phyloP scores from a whole-genome alignment of 2,113 vertebrate genomes.

The Gracilinanus agilis region DNA sequence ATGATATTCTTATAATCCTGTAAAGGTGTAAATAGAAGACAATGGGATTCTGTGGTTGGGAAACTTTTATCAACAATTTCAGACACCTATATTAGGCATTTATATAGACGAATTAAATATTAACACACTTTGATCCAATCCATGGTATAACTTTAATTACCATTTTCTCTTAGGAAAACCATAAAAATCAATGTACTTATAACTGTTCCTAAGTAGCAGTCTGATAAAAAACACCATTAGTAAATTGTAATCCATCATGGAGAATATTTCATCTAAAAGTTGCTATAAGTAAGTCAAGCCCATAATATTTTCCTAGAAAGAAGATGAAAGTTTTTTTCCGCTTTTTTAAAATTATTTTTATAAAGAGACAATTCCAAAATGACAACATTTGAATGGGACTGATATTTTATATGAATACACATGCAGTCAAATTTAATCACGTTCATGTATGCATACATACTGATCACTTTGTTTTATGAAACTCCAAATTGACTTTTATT shows the following conservation, averaged over 20 bases:
- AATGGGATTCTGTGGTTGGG: conserved; percentile 55
- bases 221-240: conserved; percentile 70
- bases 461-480: no score
- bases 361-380: not conserved
- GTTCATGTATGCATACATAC: conserved; percentile 5
- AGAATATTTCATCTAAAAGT: conserved; percentile 72
- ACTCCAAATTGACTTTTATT: no score
- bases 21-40: conserved; percentile 24
- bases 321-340: not conserved
- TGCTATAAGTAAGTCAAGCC: conserved; percentile 70
- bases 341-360: not conserved
- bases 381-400: not conserved
- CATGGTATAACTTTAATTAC: conserved; percentile 80
- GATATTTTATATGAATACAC: not conserved
- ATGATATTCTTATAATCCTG: not conserved
- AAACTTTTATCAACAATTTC: conserved; percentile 69
- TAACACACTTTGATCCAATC: conserved; percentile 81
- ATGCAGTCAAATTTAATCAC: not conserved
- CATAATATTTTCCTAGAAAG: conserved; percentile 54
- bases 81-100: conserved; percentile 72
- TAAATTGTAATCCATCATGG: conserved; percentile 67
- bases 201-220: conserved; percentile 72
- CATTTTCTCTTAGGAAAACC: conserved; percentile 79
- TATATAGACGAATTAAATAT: conserved; percentile 80
- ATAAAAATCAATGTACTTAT: conserved; percentile 79